phyloP scores from a whole-genome alignment of 2,888 invertebrate species.

The Linyphia triangularis region DNA sequence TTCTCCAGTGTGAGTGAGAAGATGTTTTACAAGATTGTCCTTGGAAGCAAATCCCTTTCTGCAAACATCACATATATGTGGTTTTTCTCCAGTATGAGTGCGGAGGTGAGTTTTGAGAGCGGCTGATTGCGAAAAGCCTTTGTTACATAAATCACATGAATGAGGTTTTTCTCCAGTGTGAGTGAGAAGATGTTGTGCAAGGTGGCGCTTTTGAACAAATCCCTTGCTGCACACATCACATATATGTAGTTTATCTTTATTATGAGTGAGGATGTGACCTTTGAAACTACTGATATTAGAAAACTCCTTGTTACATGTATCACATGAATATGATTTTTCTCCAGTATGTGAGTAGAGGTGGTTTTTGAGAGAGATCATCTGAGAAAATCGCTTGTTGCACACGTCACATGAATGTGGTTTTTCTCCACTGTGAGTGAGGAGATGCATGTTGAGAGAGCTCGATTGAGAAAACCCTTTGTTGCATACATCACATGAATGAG shows the following conservation, averaged over 20 bases:
- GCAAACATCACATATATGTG: too few relatives aligned
- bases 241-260: background rate
- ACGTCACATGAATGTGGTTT: slow-evolving; percentile 15
- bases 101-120: too few relatives aligned
- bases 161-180: slow-evolving; percentile 34
- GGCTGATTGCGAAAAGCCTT: too few relatives aligned
- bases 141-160: slow-evolving; percentile 20
- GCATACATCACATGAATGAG: too few relatives aligned
- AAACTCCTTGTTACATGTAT: slow-evolving; percentile 20
- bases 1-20: too few relatives aligned
- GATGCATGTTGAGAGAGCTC: too few relatives aligned
- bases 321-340: slow-evolving; percentile 18
- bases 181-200: background rate
- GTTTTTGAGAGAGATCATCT: background rate
- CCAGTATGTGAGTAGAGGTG: slow-evolving; percentile 16
- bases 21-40: too few relatives aligned
- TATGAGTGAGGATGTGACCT: background rate
- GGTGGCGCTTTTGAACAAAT: background rate
- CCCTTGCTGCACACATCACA: slow-evolving; percentile 13
- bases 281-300: background rate
- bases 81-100: too few relatives aligned
- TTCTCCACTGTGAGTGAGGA: background rate
- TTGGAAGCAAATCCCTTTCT: too few relatives aligned
- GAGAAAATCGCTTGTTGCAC: slow-evolving; percentile 19
- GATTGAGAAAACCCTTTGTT: too few relatives aligned